Evolutionary conservation across 2,888 invertebrate genomes (phyloP).

Genomic region (Drosophila monieri): DNA sequence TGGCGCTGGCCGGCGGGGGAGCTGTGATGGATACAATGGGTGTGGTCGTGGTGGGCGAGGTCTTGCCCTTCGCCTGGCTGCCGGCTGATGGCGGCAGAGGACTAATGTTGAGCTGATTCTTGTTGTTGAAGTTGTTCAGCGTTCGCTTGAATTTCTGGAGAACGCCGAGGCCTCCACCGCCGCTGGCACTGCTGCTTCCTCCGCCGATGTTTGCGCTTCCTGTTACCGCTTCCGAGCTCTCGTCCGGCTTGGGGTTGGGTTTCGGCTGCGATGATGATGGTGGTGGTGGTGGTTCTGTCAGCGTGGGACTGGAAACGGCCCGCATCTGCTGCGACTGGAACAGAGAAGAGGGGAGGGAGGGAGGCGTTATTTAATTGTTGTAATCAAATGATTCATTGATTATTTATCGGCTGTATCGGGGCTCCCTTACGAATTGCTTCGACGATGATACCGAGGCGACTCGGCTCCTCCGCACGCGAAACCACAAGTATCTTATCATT

Average conservation of each 20-base stretch:
- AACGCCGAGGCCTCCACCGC: conserved; percentile 84
- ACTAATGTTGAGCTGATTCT: conserved; percentile 64
- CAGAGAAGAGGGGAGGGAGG: not conserved
- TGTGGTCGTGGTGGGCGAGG: conserved; percentile 45
- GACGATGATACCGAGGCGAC: conserved; percentile 12
- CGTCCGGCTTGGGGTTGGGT: conserved; percentile 35
- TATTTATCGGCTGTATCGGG: not conserved
- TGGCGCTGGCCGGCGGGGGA: conserved; percentile 13
- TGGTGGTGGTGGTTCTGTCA: conserved; percentile 65
- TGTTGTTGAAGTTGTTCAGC: conserved; percentile 85
- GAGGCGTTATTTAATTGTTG: not conserved
- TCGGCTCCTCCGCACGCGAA: conserved; percentile 35
- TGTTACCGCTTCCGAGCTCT: conserved; percentile 28
- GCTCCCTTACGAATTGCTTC: conserved; percentile 37
- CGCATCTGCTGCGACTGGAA: conserved; percentile 83
- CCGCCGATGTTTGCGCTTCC: conserved; percentile 28
- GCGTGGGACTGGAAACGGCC: conserved; percentile 83
- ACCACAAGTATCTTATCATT: conserved; percentile 54
- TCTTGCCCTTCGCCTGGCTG: conserved; percentile 24
- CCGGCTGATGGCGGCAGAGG: conserved; percentile 41
- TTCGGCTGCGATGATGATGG: conserved; percentile 3
- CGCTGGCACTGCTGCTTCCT: conserved; percentile 4
- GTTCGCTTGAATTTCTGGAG: conserved; percentile 89
- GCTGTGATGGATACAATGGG: conserved; percentile 49
- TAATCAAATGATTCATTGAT: not conserved